phyloP scores from a whole-genome alignment of 2,888 invertebrate genomes.

The Myathropa florea region DNA sequence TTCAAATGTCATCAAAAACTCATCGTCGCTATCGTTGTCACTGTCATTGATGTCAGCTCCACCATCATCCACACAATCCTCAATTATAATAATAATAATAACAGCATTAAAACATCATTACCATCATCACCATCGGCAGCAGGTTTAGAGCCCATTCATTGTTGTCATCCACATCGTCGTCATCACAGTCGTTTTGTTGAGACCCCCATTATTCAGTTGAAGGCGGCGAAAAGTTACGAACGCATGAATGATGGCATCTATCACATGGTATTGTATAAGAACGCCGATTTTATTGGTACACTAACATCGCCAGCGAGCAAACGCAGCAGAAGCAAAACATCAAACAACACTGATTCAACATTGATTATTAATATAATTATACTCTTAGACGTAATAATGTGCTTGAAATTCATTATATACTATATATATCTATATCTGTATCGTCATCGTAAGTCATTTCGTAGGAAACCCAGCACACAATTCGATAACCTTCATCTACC shows the following conservation, averaged over 20 bases:
- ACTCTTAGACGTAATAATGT: conserved; percentile 72
- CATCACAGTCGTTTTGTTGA: conserved; percentile 43
- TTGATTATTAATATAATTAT: conserved; percentile 62
- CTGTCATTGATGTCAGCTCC: conserved; percentile 57
- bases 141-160: conserved; percentile 13
- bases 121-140: conserved; percentile 64
- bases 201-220: conserved; percentile 71
- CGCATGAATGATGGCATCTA: conserved; percentile 44
- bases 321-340: conserved; percentile 64
- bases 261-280: conserved; percentile 57
- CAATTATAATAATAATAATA: conserved; percentile 59
- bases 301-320: conserved; percentile 17
- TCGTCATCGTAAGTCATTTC: conserved; percentile 81
- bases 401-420: conserved; percentile 77
- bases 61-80: conserved; percentile 63
- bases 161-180: conserved; percentile 38
- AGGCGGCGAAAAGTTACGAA: conserved; percentile 64
- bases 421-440: conserved; percentile 79
- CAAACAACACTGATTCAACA: conserved; percentile 54
- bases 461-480: conserved; percentile 77
- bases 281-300: conserved; percentile 73
- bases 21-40: conserved; percentile 53
- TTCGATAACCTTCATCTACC: conserved; percentile 66
- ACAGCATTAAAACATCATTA: conserved; percentile 42
- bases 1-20: conserved; percentile 56